Evolutionary conservation across 2,888 invertebrate species (phyloP).

Genomic region (Strigamia transsilvanica): DNA sequence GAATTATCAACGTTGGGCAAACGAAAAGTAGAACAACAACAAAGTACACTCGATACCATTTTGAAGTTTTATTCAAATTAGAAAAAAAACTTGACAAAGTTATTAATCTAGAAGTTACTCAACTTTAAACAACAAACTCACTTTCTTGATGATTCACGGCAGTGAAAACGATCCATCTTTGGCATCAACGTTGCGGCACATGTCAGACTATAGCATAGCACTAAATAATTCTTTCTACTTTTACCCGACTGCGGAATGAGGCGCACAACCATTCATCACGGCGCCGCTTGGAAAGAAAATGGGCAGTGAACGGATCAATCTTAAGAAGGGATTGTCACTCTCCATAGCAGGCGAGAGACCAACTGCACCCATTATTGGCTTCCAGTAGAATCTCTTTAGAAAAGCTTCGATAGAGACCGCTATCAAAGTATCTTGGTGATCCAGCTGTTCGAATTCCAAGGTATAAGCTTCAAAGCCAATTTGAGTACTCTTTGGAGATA

Average conservation of each 20-base stretch:
- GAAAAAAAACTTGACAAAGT: not conserved
- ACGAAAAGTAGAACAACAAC: not conserved
- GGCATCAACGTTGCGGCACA: constrained; percentile 27
- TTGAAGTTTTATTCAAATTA: not conserved
- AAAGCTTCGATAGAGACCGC: constrained; percentile 45
- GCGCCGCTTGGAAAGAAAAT: constrained; percentile 46
- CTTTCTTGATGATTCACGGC: constrained; percentile 22
- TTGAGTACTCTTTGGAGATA: constrained; percentile 27
- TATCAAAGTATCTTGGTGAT: constrained; percentile 47
- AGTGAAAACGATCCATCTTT: constrained; percentile 27
- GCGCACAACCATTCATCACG: constrained; percentile 42
- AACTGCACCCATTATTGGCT: constrained; percentile 49
- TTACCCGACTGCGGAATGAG: constrained; percentile 16
- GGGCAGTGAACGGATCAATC: constrained; percentile 49
- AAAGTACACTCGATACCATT: not conserved
- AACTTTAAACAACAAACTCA: constrained; percentile 16
- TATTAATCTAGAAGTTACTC: not conserved
- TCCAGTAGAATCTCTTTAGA: constrained; percentile 46
- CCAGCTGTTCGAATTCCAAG: constrained; percentile 47
- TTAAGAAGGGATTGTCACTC: constrained; percentile 49
- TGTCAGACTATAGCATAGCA: constrained; percentile 30
- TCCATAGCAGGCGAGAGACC: constrained; percentile 41
- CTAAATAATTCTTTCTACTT: constrained; percentile 44
- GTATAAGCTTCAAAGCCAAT: constrained; percentile 45
- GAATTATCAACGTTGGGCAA: not conserved